Conservation (phyloP, 2,888 invertebrate genomes). For the Rapana venosa region DNA sequence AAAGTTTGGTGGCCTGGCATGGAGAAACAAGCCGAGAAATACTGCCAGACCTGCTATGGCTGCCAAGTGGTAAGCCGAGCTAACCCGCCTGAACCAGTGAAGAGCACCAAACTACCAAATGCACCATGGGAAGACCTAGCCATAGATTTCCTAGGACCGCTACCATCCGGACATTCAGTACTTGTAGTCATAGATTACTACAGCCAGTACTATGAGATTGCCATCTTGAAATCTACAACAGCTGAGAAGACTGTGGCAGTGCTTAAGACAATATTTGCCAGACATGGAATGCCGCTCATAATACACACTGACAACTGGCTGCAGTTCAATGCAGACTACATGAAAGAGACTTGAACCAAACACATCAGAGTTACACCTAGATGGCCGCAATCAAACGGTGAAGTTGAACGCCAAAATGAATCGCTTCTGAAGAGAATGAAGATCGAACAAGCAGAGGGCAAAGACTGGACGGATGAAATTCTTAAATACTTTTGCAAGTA, state of each 20-base stretch:
- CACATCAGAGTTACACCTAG: neutral
- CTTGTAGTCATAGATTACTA: neutral
- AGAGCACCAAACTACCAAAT: neutral
- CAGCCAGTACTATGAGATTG: neutral
- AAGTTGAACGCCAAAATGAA: too few relatives aligned
- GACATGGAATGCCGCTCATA: neutral
- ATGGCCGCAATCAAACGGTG: neutral
- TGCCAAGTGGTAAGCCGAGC: neutral
- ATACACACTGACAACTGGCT: neutral
- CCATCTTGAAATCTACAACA: neutral
- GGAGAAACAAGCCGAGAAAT: constrained; percentile 4
- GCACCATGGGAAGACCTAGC: constrained; percentile 5
- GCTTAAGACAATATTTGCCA: neutral
- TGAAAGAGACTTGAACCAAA: neutral
- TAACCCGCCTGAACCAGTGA: constrained; percentile 4
- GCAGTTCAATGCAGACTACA: neutral
- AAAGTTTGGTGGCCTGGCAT: constrained; percentile 12
- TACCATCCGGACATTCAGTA: neutral
- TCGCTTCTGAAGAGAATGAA: too few relatives aligned
- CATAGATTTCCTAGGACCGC: neutral
- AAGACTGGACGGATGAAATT: too few relatives aligned
- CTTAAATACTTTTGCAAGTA: too few relatives aligned
- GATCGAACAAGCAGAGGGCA: too few relatives aligned
- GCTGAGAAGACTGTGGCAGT: neutral
- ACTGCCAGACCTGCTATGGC: neutral